A percentile compares a stretch with the other conserved stretches of the same genome.
These are phyloP conservation scores for Epistrophella euchroma DNA, from an alignment of 2,888 invertebrate genomes.

Conservation along the genomic window DNA sequence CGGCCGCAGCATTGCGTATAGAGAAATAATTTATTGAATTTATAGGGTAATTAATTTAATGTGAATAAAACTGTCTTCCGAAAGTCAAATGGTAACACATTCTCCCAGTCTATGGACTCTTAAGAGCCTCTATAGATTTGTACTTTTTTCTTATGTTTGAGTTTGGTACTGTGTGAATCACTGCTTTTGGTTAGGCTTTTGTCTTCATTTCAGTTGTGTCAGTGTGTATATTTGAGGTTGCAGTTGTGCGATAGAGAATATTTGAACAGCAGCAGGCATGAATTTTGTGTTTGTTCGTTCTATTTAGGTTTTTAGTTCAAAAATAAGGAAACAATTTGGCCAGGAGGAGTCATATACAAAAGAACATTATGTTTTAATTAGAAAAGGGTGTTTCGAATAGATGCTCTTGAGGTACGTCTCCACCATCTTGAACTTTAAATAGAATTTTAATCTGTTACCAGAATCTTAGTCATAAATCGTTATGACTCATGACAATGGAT, in stretches of 20 bases:
- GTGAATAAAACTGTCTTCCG: slow-evolving; percentile 77
- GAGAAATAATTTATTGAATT: slow-evolving; percentile 77
- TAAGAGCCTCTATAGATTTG: neutral
- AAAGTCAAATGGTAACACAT: slow-evolving; percentile 77
- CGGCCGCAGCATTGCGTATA: slow-evolving; percentile 53
- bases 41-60: slow-evolving; percentile 78
- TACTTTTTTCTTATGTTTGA: neutral
- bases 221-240: neutral
- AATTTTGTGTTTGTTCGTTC: neutral
- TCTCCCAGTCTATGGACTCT: slow-evolving; percentile 46
- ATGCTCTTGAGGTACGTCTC: too few relatives aligned
- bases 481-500: too few relatives aligned
- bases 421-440: too few relatives aligned
- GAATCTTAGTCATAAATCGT: too few relatives aligned
- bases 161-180: slow-evolving; percentile 57
- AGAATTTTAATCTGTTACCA: too few relatives aligned
- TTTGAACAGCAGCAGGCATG: slow-evolving; percentile 17
- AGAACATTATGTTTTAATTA: slow-evolving; percentile 1
- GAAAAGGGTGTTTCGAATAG: slow-evolving; percentile 43
- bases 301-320: neutral
- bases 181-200: slow-evolving; percentile 53
- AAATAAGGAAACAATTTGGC: neutral
- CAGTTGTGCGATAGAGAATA: slow-evolving; percentile 4
- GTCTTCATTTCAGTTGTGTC: slow-evolving; percentile 33
- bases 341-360: neutral